Base-by-base conservation (phyloP, 2,113 vertebrate species). In the Psephotus haematonotus region DNA sequence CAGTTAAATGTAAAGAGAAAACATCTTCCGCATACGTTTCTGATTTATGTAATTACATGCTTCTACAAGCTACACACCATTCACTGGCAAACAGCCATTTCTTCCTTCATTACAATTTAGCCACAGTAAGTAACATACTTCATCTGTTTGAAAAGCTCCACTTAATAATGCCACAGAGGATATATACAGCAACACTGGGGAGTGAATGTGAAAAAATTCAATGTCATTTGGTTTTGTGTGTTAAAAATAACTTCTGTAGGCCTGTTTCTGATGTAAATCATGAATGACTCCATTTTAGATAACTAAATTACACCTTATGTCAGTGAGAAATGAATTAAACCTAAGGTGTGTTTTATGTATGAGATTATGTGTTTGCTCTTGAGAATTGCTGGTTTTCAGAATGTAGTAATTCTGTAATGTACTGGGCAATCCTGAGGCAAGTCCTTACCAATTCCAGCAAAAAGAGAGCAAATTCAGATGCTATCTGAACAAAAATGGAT, bases 41-140 rank as follows among this genome's bases (percentile, higher is more conserved):
- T 97, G 97, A 97, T 97, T 97, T 97, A 97, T 97, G 96, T 95
- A 97, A 93, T 96, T 96, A 97, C 92, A 96, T 96, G 97, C 95
- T 96, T 96, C 94, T 97, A 95, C 95, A 96, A 97, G 97, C 95
- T 93, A 94, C 86, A 90, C 95, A 96, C 93, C 79, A 96, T 96
- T 95, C 85, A 57, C 57, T 97, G 97, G 97, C 96, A 97, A 97
- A 88, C 69, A 92, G 96, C 95, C 97, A 97, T 83, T 75, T 96
- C 93, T 95, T 88, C 96, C 93, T 97, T 92, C 90, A 91, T 89
- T 95, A 75, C 82, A 95, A 79, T 92, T 95, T 68, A 94, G 91
- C 90, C 91, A 93, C 82, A 87, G 84, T 52, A 83, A 92, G 89
- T 67, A 96, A 93, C 91, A 94, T 84, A 86, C 74, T 95, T 95